These are phyloP conservation scores for Gymnarchus niloticus DNA, from an alignment of 2,113 vertebrate species.

Conservation along the genomic window DNA sequence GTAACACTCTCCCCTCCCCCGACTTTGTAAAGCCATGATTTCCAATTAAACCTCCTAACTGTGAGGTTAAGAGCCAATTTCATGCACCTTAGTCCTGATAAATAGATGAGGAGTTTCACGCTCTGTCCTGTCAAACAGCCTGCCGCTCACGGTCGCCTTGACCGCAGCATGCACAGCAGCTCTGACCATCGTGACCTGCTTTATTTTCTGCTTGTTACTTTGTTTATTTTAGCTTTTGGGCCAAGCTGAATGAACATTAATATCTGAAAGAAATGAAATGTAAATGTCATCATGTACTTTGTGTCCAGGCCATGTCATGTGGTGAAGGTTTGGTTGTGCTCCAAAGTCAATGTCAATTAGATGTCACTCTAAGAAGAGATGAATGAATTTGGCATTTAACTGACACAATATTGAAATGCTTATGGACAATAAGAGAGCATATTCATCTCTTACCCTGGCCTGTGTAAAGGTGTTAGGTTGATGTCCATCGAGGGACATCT, in stretches of 20 bases:
- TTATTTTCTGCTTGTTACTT: neutral
- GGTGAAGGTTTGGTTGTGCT: neutral
- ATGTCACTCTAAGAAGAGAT: neutral
- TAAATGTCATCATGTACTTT: neutral
- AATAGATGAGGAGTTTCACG: constrained; percentile 49
- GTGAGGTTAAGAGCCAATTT: constrained; percentile 71
- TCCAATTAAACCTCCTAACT: constrained; percentile 70
- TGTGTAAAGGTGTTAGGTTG: neutral
- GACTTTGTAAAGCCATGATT: constrained; percentile 59
- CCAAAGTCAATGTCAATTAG: neutral
- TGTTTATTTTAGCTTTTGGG: neutral
- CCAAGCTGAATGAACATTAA: constrained; percentile 41
- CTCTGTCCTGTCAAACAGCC: neutral
- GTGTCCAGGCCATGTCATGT: neutral
- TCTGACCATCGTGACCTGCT: neutral
- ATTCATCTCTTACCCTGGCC: neutral
- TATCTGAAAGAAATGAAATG: constrained; percentile 17
- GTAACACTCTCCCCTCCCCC: constrained; percentile 37
- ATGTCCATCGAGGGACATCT: neutral
- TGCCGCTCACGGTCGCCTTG: constrained; percentile 11
- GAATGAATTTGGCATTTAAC: neutral
- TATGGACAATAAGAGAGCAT: neutral
- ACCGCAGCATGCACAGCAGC: constrained; percentile 8
- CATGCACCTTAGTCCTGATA: constrained; percentile 69
- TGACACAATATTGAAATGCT: neutral